phyloP scores from a whole-genome alignment of 2,888 invertebrate genomes.

The Sthenelais limicola region DNA sequence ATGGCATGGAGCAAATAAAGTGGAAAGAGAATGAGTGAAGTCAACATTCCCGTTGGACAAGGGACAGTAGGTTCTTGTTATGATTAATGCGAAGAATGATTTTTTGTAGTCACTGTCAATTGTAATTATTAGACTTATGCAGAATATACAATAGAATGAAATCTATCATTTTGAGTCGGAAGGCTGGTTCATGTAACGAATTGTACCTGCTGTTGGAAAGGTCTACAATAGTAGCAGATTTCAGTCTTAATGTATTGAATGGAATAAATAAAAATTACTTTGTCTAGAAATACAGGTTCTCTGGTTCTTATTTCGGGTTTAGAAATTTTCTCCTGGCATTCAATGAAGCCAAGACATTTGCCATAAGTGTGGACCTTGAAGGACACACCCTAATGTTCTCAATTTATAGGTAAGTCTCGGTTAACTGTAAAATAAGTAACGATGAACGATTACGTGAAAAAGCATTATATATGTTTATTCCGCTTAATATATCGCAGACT shows the following conservation, averaged over 20 bases:
- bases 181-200: background rate
- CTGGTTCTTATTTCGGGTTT: background rate
- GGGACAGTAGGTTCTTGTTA: background rate
- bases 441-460: too few relatives aligned
- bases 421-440: too few relatives aligned
- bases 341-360: too few relatives aligned
- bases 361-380: too few relatives aligned
- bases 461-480: too few relatives aligned
- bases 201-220: background rate
- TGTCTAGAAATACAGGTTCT: slow-evolving; percentile 21
- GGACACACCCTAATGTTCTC: too few relatives aligned
- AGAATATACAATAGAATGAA: slow-evolving; percentile 8
- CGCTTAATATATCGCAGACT: too few relatives aligned
- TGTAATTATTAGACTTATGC: slow-evolving; percentile 38
- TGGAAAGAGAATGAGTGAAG: slow-evolving; percentile 2
- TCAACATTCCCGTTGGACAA: slow-evolving; percentile 25
- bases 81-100: background rate
- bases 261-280: slow-evolving; percentile 36
- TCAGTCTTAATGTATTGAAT: slow-evolving; percentile 32
- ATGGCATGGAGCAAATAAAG: too few relatives aligned
- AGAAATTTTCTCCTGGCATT: too few relatives aligned
- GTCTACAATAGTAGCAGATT: slow-evolving; percentile 3
- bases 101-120: slow-evolving; percentile 20
- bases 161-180: background rate
- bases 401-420: too few relatives aligned